Conservation (phyloP, 2,113 vertebrate genomes). For the Elephantulus edwardii region DNA sequence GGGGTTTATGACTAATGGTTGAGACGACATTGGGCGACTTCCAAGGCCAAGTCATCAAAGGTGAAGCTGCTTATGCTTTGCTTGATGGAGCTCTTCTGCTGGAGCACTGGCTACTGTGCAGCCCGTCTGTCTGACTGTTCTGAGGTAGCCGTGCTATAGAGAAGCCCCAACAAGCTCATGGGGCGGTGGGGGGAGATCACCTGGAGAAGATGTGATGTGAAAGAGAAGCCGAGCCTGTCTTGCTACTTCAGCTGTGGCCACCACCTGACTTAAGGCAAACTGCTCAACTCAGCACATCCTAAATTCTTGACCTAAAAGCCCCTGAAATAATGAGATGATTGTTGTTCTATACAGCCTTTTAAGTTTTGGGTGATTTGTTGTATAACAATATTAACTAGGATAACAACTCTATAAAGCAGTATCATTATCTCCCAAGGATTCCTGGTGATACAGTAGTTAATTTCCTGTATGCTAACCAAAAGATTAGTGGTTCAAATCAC, state of each 20-base stretch:
- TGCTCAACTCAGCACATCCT: not conserved
- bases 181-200: not conserved
- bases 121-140: not conserved
- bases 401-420: not conserved
- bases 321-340: not conserved
- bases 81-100: not conserved
- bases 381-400: not conserved
- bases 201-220: too few relatives aligned
- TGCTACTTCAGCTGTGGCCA: accelerated
- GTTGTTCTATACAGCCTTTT: not conserved
- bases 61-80: not conserved
- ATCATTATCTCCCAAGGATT: not conserved
- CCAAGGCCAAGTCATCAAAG: not conserved
- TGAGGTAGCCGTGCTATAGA: not conserved
- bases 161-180: not conserved
- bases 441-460: not conserved
- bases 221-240: not conserved
- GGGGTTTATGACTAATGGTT: not conserved
- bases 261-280: not conserved
- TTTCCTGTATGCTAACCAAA: not conserved
- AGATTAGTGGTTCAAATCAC: not conserved
- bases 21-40: not conserved
- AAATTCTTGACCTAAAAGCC: not conserved
- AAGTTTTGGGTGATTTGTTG: not conserved
- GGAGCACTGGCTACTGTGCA: not conserved